A percentile compares a stretch with the other conserved stretches of the same genome.
phyloP scores from a whole-genome alignment of 23 tunicate species.

The Styela plicata region DNA sequence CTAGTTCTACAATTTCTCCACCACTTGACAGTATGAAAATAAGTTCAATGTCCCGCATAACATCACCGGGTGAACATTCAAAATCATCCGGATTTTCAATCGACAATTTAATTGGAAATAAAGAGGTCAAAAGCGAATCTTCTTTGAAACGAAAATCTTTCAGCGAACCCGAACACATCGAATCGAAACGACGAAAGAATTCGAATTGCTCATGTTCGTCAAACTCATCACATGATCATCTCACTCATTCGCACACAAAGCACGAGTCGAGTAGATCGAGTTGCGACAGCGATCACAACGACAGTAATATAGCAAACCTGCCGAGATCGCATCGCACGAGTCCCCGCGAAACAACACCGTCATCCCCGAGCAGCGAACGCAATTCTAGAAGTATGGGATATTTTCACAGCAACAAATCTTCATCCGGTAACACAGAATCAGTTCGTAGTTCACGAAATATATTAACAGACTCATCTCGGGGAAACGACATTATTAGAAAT shows the following conservation, averaged over 20 bases:
- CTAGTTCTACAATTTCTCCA: not conserved
- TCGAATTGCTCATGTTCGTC: slow-evolving; percentile 22
- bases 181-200: not conserved
- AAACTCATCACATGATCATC: not conserved
- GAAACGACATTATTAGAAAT: not conserved
- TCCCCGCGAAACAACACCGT: not conserved
- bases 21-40: not conserved
- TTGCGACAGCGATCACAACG: not conserved
- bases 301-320: not conserved
- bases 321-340: not conserved
- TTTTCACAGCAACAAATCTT: not conserved
- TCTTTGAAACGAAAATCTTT: not conserved
- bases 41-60: not conserved
- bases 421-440: not conserved
- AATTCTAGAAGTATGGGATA: not conserved
- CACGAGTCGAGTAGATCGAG: not conserved
- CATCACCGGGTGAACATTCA: slow-evolving; percentile 6
- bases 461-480: not conserved
- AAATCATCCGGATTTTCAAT: slow-evolving; percentile 24
- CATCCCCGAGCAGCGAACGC: not conserved
- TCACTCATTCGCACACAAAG: not conserved
- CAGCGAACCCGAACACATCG: not conserved
- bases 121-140: not conserved
- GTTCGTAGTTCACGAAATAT: not conserved
- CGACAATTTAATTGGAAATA: slow-evolving; percentile 4